Percentiles rank a stretch among this genome's conserved stretches.
These are phyloP conservation scores for Hydraecia micacea DNA, from an alignment of 2,888 invertebrate species.

Conservation along the genomic window DNA sequence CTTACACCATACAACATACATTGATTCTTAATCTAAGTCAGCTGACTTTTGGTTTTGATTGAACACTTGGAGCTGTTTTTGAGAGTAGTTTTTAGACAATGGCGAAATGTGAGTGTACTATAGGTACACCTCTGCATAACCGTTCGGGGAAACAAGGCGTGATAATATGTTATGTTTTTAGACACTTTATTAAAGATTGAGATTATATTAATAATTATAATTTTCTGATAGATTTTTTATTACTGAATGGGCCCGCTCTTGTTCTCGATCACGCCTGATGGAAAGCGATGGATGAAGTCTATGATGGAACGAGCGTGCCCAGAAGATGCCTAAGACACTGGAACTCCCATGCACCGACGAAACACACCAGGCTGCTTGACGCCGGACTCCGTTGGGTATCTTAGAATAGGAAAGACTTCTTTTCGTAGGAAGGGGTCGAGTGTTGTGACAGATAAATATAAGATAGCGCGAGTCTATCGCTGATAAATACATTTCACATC, in stretches of 20 bases:
- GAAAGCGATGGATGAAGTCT: too few species aligned
- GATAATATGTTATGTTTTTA: neutral
- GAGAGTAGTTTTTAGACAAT: neutral
- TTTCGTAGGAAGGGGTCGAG: neutral
- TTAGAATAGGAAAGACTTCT: too few species aligned
- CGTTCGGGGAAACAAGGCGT: neutral
- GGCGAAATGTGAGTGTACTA: neutral
- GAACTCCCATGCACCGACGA: too few species aligned
- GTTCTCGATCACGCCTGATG: too few species aligned
- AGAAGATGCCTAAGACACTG: too few species aligned
- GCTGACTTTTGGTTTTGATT: constrained; percentile 58
- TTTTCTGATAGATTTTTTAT: neutral
- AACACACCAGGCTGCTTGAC: too few species aligned
- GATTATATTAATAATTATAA: neutral
- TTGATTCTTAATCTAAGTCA: constrained; percentile 66
- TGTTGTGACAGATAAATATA: neutral
- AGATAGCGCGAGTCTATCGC: neutral
- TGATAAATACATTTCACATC: neutral
- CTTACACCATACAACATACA: constrained; percentile 66
- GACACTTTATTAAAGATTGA: neutral
- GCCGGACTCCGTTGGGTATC: too few species aligned
- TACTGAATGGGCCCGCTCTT: too few species aligned
- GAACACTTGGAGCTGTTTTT: neutral
- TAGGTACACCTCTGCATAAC: neutral
- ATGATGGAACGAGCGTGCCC: too few species aligned